Conservation (phyloP, 2,888 invertebrate genomes). For the Iphiclides podalirius region DNA sequence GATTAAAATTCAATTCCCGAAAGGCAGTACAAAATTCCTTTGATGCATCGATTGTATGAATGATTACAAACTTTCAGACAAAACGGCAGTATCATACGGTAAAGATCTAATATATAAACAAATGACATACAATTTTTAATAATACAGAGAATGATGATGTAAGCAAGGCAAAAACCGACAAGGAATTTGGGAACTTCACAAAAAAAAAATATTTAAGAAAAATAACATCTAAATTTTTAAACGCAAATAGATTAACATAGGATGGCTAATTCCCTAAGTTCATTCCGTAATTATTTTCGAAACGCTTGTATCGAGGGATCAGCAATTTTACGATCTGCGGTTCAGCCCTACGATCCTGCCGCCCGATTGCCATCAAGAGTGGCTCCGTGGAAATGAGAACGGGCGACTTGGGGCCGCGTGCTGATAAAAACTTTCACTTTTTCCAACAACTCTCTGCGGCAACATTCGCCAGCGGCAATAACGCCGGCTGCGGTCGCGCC, state of each 20-base stretch:
- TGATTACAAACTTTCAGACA: no score
- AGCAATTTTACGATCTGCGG: constrained; percentile 45
- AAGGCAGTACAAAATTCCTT: no score
- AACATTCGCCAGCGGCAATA: constrained; percentile 62
- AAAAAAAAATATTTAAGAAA: not conserved
- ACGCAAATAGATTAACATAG: constrained; percentile 1
- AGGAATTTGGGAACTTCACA: no score
- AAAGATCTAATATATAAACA: no score
- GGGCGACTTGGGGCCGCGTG: constrained; percentile 59
- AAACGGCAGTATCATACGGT: no score
- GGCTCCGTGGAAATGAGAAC: constrained; percentile 68
- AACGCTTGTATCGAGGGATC: constrained; percentile 37
- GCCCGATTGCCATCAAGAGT: constrained; percentile 66
- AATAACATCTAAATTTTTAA: constrained; percentile 1
- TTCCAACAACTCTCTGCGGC: constrained; percentile 64
- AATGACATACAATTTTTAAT: no score
- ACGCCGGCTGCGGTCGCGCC: constrained; percentile 58
- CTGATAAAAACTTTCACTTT: constrained; percentile 78
- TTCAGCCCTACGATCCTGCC: constrained; percentile 52
- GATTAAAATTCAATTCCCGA: no score
- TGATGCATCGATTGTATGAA: no score
- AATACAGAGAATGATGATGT: no score
- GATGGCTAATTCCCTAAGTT: not conserved
- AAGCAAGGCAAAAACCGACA: no score
- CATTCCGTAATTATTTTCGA: not conserved